Conservation (phyloP, 2,797 vertebrate species). For the Botia kubotai region DNA sequence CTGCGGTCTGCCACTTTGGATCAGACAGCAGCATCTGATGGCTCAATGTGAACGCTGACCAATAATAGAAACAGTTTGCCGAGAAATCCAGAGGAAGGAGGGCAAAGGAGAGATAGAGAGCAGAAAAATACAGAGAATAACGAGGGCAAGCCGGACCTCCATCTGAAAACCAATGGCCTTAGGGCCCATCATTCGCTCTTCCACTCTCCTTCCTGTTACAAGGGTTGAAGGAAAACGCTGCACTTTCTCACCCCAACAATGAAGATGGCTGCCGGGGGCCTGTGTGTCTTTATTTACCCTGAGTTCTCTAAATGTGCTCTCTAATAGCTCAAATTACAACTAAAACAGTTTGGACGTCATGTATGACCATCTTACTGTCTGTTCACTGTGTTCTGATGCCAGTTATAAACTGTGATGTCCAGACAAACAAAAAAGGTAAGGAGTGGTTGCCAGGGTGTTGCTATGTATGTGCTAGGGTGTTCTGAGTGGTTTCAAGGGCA, state of each 20-base stretch:
- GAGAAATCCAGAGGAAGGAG: conserved; percentile 57
- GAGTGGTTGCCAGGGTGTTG: too few relatives aligned
- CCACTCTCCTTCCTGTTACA: conserved; percentile 28
- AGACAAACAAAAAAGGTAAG: too few relatives aligned
- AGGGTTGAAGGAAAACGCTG: conserved; percentile 37
- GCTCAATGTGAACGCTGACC: conserved; percentile 73
- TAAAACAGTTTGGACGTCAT: conserved; percentile 14
- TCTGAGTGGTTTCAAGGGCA: too few relatives aligned
- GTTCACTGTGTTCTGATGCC: neutral
- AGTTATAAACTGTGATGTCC: neutral
- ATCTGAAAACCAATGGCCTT: conserved; percentile 39
- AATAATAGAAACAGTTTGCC: conserved; percentile 71
- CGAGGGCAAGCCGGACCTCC: conserved; percentile 33
- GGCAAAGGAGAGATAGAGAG: conserved; percentile 29
- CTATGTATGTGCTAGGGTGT: too few relatives aligned
- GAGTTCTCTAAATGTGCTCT: conserved; percentile 30
- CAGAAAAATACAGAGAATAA: conserved; percentile 7
- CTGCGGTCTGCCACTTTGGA: conserved; percentile 75
- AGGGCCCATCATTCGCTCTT: conserved; percentile 34
- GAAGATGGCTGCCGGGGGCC: conserved; percentile 18
- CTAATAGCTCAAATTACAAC: conserved; percentile 28
- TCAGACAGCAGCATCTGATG: conserved; percentile 74
- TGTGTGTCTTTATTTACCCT: conserved; percentile 29
- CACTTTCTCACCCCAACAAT: conserved; percentile 44
- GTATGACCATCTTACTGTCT: conserved; percentile 28